Evolutionary conservation across 2,888 invertebrate genomes (phyloP), one percentile per base, ranked within the genome.

Genomic region (Diarsia rubi): DNA sequence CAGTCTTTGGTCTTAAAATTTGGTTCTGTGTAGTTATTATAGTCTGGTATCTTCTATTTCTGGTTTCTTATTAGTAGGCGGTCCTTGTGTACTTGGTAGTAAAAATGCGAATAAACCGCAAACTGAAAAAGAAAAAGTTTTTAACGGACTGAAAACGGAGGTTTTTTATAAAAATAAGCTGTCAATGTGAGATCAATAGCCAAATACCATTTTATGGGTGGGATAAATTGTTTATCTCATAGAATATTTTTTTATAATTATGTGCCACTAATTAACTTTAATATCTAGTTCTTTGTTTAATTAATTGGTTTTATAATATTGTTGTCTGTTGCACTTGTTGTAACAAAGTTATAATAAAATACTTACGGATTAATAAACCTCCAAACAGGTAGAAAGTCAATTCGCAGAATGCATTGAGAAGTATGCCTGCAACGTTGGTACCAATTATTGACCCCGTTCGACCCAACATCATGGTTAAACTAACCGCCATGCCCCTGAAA

Each of bases 371-470:
- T 44, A 97, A 91, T 54, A 96, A 87, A 24, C 94, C 95, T 42
- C 97, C 97, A 74, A 97, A 97, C 0, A 96, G 88, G 86, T 97
- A 97, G 88, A 98, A 97, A 0, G 97, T 97, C 11, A 96, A 93
- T 89, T 97, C 97, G 87, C 97, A 97, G 65, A 95, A 95, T 1
- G 93, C 92, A 84, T 97, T 97, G 79, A 98, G 95, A 27, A 97
- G 94, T 68, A 97, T 88, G 1, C 98, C 98, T 62, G 98, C 97
- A 0, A 97, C 92, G 69, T 97, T 93, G 67, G 97, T 97, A 64
- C 97, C 97, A 2, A 96, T 86, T 65, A 97, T 97, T 0, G 98
- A 98, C 0, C 98, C 98, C 0, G 95, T 76, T 62, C 98, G 95
- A 21, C 98, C 98, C 0, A 97, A 89, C 93, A 97, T 97, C 92